These are phyloP conservation scores for Leptinotarsa juncta DNA, from an alignment of 2,888 invertebrate genomes.

Conservation along the genomic window DNA sequence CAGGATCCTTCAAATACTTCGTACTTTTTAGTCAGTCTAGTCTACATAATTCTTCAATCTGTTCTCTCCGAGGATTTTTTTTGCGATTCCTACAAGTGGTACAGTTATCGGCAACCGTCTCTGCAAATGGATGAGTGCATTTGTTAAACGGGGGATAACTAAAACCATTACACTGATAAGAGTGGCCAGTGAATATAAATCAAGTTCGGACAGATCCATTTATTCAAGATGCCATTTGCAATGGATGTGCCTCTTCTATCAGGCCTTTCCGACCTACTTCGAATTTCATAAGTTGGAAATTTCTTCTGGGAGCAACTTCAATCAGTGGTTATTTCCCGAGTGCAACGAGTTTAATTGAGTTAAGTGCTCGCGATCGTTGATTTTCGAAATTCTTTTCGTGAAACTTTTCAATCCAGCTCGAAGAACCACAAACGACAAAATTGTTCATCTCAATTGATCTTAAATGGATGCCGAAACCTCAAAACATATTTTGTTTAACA, in stretches of 20 bases:
- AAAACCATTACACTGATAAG: constrained; percentile 60
- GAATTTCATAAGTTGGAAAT: constrained; percentile 37
- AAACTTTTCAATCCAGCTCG: too few species aligned
- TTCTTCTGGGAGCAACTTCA: neutral
- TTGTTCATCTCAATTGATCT: too few species aligned
- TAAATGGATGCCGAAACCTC: too few species aligned
- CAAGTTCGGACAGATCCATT: constrained; percentile 47
- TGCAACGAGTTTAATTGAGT: neutral
- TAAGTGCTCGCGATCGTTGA: neutral
- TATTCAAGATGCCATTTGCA: constrained; percentile 60
- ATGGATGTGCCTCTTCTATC: constrained; percentile 55
- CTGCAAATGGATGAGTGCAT: constrained; percentile 58
- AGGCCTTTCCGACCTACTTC: constrained; percentile 24
- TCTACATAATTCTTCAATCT: too few species aligned
- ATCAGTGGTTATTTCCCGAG: neutral
- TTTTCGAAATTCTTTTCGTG: neutral
- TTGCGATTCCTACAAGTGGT: neutral
- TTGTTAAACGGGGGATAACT: constrained; percentile 52
- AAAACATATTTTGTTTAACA: too few species aligned
- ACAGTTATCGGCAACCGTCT: neutral
- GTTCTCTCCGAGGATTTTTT: too few species aligned
- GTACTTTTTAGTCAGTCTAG: too few species aligned
- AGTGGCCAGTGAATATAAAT: constrained; percentile 56
- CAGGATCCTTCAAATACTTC: too few species aligned
- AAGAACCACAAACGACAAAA: too few species aligned